These are phyloP conservation scores for Phaetusa simplex DNA, from an alignment of 2,113 vertebrate species.

Conservation along the genomic window DNA sequence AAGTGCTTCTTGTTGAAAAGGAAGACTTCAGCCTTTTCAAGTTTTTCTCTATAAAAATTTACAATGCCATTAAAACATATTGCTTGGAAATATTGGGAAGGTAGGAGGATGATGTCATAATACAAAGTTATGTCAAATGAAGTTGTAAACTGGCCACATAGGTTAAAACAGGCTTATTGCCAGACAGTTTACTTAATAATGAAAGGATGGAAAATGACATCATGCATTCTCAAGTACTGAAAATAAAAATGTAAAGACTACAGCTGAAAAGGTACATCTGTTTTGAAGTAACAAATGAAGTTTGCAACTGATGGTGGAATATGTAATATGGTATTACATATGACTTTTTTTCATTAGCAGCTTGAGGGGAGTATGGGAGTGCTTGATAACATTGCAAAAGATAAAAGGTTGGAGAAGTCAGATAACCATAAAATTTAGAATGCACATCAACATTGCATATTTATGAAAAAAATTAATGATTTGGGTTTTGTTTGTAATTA, in stretches of 20 bases:
- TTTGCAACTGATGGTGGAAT: not conserved
- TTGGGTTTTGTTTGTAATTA: not conserved
- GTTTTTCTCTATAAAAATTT: not conserved
- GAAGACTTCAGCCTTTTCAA: not conserved
- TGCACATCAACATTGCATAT: not conserved
- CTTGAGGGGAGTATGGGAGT: not conserved
- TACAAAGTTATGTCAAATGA: not conserved
- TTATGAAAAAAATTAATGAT: not conserved
- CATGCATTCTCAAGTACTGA: not conserved
- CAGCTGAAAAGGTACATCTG: not conserved
- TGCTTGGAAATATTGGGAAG: not conserved
- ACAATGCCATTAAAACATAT: not conserved
- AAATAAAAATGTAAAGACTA: not conserved
- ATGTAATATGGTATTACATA: not conserved
- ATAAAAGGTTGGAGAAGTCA: not conserved
- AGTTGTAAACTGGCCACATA: not conserved
- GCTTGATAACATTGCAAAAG: not conserved
- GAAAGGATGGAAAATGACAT: not conserved
- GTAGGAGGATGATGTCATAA: not conserved
- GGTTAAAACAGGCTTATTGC: not conserved
- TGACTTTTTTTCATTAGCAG: not conserved
- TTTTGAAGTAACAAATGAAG: not conserved
- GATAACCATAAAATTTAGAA: not conserved
- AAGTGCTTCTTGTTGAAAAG: not conserved
- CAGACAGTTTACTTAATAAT: not conserved